These are phyloP conservation scores for Eudemis profundana DNA, from an alignment of 2,888 invertebrate species.

Conservation along the genomic window DNA sequence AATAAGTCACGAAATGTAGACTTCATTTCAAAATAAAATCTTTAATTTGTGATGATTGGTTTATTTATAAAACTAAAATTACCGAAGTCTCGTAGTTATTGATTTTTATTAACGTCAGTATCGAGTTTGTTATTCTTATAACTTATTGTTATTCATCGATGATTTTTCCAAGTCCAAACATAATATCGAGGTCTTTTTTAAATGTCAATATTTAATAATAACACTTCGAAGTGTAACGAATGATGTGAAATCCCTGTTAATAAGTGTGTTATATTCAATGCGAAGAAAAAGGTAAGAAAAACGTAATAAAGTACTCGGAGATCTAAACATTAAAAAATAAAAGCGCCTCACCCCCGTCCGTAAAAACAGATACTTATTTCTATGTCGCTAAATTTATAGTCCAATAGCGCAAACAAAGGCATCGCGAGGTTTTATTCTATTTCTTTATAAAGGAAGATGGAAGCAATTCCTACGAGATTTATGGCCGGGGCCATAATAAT, in stretches of 20 bases:
- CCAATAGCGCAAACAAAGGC: conserved; percentile 41
- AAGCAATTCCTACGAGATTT: conserved; percentile 43
- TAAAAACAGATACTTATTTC: conserved; percentile 33
- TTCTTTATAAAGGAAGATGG: conserved; percentile 41
- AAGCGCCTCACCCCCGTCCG: conserved; percentile 11
- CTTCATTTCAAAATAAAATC: neutral
- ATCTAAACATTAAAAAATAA: conserved; percentile 23
- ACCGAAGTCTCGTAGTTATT: no score
- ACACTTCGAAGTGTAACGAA: neutral
- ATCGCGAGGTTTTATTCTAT: conserved; percentile 38
- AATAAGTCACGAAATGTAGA: neutral
- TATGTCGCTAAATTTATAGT: conserved; percentile 32
- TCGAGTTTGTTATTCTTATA: no score
- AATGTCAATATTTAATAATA: neutral
- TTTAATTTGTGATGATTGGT: neutral
- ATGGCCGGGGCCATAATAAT: conserved; percentile 50
- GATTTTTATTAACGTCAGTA: no score
- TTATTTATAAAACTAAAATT: no score
- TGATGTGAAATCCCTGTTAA: neutral
- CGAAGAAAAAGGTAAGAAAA: conserved; percentile 6
- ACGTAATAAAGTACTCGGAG: conserved; percentile 19
- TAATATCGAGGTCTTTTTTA: no score
- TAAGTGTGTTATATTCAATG: conserved; percentile 11
- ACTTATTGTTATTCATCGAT: no score
- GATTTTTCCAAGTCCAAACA: no score